Conservation (phyloP, 2,113 vertebrate species). For the Neogobius melanostomus region DNA sequence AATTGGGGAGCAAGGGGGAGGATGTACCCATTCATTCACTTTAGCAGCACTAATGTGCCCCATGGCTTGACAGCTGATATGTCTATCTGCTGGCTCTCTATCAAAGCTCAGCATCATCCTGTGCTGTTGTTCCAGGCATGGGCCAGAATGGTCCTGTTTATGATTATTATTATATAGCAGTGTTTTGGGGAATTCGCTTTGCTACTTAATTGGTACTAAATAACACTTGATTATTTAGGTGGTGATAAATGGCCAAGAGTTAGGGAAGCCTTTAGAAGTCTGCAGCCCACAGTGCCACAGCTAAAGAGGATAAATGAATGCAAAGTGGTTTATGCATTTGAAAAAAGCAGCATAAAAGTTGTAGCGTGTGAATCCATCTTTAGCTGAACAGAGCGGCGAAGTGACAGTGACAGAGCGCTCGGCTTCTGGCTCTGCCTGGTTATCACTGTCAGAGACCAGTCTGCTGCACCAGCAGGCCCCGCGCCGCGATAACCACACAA, state of each 20-base stretch:
- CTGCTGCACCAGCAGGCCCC: conserved; percentile 78
- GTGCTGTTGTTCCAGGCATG: conserved; percentile 14
- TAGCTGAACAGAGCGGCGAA: conserved; percentile 46
- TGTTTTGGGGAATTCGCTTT: neutral
- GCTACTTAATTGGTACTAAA: conserved; percentile 1
- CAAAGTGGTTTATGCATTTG: conserved; percentile 34
- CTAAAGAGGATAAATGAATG: conserved; percentile 21
- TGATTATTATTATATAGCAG: neutral
- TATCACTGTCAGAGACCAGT: conserved; percentile 79
- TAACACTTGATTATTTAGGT: neutral
- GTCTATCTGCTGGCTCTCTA: conserved; percentile 28
- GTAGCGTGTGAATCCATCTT: conserved; percentile 58
- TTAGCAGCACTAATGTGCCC: conserved; percentile 46
- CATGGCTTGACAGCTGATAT: conserved; percentile 51
- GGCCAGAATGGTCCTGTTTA: neutral
- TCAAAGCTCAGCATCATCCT: conserved; percentile 23
- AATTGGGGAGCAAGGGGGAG: conserved; percentile 46
- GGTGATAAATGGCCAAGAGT: neutral
- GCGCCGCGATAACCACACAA: conserved; percentile 79
- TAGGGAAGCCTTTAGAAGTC: neutral
- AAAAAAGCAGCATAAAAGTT: conserved; percentile 42
- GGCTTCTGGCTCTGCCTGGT: conserved; percentile 68
- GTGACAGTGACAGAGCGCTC: conserved; percentile 79
- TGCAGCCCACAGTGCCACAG: neutral
- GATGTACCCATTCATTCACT: conserved; percentile 45